Percentiles rank a stretch among this genome's conserved stretches.
These are phyloP conservation scores for Pectinophora gossypiella DNA, from an alignment of 1,140 invertebrate genomes.

Conservation along the genomic window DNA sequence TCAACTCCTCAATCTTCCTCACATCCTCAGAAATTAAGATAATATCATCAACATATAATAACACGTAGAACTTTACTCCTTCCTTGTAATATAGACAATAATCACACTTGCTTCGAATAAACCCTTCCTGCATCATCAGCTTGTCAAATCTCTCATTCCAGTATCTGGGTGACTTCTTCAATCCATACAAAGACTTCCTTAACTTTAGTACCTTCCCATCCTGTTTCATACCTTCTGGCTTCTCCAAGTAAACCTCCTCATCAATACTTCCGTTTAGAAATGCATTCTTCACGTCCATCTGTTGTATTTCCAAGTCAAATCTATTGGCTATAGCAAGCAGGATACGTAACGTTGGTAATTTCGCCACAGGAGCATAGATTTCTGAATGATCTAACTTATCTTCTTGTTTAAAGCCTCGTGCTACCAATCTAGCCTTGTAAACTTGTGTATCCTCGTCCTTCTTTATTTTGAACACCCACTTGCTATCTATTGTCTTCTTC, in stretches of 20 bases:
- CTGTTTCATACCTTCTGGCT: conserved; percentile 33
- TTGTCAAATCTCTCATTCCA: conserved; percentile 31
- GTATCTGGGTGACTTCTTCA: conserved; percentile 11
- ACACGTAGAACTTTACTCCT: conserved; percentile 21
- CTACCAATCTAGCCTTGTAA: conserved; percentile 20
- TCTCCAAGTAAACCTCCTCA: conserved; percentile 45
- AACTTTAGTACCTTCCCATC: conserved; percentile 21
- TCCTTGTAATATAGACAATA: conserved; percentile 33
- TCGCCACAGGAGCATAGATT: conserved; percentile 21
- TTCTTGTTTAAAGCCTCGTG: conserved; percentile 12
- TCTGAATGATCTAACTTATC: conserved; percentile 8
- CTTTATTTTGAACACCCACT: conserved; percentile 11
- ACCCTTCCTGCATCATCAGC: conserved; percentile 19
- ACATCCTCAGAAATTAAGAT: conserved; percentile 26
- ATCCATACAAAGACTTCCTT: conserved; percentile 10
- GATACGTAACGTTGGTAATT: conserved; percentile 18
- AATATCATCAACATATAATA: conserved; percentile 40
- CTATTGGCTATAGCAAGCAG: conserved; percentile 12
- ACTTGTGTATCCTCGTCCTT: conserved; percentile 2
- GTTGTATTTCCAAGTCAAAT: conserved; percentile 25
- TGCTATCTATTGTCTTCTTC: conserved; percentile 7
- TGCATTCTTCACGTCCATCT: conserved; percentile 58
- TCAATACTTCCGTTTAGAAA: conserved; percentile 53
- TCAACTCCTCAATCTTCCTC: conserved; percentile 3
- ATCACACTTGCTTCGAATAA: conserved; percentile 24